A percentile compares a stretch with the other conserved stretches of the same genome.
Conservation (phyloP, 2,888 invertebrate genomes). For the Crossocerus cetratus region DNA sequence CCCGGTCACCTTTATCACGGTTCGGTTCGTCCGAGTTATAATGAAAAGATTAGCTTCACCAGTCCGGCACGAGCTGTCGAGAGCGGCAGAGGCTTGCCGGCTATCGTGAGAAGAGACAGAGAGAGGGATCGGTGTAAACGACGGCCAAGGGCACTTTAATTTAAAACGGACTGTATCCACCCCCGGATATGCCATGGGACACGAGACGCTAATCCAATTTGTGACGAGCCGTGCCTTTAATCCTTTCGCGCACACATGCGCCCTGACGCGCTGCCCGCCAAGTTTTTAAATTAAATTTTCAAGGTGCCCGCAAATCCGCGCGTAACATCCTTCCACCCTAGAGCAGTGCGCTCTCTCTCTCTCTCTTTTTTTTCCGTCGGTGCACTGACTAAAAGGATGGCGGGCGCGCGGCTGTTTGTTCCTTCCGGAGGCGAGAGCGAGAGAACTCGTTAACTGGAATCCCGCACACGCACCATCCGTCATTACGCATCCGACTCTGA, state of each 20-base stretch:
- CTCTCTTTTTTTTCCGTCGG: constrained; percentile 24
- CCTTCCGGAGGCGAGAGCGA: background rate
- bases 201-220: constrained; percentile 64
- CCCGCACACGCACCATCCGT: background rate
- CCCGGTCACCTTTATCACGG: constrained; percentile 1
- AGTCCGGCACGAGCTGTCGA: constrained; percentile 9
- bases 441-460: background rate
- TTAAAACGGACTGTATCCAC: constrained; percentile 57
- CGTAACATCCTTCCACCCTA: constrained; percentile 5
- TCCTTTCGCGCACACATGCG: constrained; percentile 57
- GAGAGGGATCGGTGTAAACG: constrained; percentile 50
- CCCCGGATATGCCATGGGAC: constrained; percentile 31
- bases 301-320: constrained; percentile 48
- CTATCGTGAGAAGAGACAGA: constrained; percentile 14
- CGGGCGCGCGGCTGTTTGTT: background rate
- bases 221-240: constrained; percentile 62
- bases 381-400: constrained; percentile 16
- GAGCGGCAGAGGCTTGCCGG: constrained; percentile 10
- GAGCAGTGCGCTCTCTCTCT: constrained; percentile 7
- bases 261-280: constrained; percentile 21
- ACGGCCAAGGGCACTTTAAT: constrained; percentile 60
- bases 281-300: constrained; percentile 62
- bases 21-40: constrained; percentile 25
- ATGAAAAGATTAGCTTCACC: constrained; percentile 60
- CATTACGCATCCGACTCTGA: background rate